phyloP scores from a whole-genome alignment of 2,113 vertebrate genomes.

The Tautogolabrus adspersus region DNA sequence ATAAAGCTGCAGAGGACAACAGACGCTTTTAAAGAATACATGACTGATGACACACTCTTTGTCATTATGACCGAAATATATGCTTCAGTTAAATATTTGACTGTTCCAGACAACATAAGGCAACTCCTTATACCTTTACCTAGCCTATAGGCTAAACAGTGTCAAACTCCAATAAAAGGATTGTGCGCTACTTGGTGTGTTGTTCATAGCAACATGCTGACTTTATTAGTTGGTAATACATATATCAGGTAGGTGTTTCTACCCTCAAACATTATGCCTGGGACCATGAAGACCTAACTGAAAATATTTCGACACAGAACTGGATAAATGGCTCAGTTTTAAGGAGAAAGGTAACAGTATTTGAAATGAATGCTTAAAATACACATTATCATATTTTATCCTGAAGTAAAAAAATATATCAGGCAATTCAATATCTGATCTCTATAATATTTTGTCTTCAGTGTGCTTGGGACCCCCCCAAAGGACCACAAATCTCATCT shows the following conservation, averaged over 20 bases:
- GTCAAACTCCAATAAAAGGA: slow-evolving; percentile 59
- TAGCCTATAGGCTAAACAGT: slow-evolving; percentile 47
- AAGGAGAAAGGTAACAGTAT: slow-evolving; percentile 56
- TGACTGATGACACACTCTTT: slow-evolving; percentile 66
- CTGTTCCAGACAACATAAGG: slow-evolving; percentile 60
- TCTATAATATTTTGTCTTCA: slow-evolving; percentile 51
- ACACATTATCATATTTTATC: slow-evolving; percentile 49
- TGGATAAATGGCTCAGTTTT: slow-evolving; percentile 61
- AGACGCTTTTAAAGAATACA: slow-evolving; percentile 68
- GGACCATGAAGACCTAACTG: slow-evolving; percentile 55
- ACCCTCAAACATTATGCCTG: slow-evolving; percentile 47
- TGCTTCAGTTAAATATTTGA: slow-evolving; percentile 60
- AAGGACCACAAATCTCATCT: slow-evolving; percentile 69
- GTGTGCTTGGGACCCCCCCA: slow-evolving; percentile 55
- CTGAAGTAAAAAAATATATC: slow-evolving; percentile 51
- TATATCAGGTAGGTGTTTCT: slow-evolving; percentile 53
- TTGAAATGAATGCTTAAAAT: slow-evolving; percentile 66
- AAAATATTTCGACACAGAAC: slow-evolving; percentile 44
- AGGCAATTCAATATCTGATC: slow-evolving; percentile 70
- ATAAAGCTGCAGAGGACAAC: slow-evolving; percentile 69
- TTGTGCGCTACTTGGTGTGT: slow-evolving; percentile 44
- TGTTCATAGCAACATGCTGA: slow-evolving; percentile 60
- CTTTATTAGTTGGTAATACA: slow-evolving; percentile 66
- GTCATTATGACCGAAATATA: slow-evolving; percentile 64
- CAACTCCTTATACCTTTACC: slow-evolving; percentile 28